These are phyloP conservation scores for Rotaria magnacalcarata DNA, from an alignment of 2,888 invertebrate species.

Conservation along the genomic window DNA sequence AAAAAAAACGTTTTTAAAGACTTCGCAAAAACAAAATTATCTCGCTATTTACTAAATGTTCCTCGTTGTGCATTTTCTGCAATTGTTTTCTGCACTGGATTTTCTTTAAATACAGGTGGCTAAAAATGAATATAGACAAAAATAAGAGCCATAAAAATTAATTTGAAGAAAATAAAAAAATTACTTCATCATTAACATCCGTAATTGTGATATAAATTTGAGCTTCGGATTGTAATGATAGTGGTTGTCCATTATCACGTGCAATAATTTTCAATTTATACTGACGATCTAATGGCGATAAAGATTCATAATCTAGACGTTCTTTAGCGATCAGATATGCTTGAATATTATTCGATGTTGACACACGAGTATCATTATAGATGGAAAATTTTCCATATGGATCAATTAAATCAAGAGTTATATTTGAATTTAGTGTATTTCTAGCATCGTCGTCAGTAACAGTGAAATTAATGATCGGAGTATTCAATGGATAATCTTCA, in stretches of 20 bases:
- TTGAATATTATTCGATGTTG: slow-evolving; percentile 69
- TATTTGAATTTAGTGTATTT: slow-evolving; percentile 17
- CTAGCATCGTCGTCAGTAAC: slow-evolving; percentile 22
- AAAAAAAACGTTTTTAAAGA: not conserved
- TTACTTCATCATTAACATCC: slow-evolving; percentile 18
- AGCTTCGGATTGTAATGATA: slow-evolving; percentile 2
- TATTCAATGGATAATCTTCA: slow-evolving; percentile 79
- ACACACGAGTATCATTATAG: slow-evolving; percentile 89
- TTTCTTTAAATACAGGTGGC: slow-evolving; percentile 27
- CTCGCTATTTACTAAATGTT: not conserved
- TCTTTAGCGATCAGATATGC: slow-evolving; percentile 34
- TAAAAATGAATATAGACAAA: not conserved
- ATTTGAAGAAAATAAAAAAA: not conserved
- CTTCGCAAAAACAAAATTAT: too few relatives aligned
- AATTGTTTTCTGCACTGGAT: slow-evolving; percentile 28
- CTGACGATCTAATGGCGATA: slow-evolving; percentile 25
- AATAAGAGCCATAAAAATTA: too few relatives aligned
- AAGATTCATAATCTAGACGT: slow-evolving; percentile 33
- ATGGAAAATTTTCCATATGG: slow-evolving; percentile 32
- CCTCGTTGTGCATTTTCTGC: slow-evolving; percentile 31
- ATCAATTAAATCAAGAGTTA: not conserved
- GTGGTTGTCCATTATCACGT: slow-evolving; percentile 18
- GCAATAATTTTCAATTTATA: slow-evolving; percentile 30
- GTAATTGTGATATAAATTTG: slow-evolving; percentile 3
- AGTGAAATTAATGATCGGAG: slow-evolving; percentile 16